Evolutionary conservation across 2,113 vertebrate genomes (phyloP).

Genomic region (Mustela lutreola): DNA sequence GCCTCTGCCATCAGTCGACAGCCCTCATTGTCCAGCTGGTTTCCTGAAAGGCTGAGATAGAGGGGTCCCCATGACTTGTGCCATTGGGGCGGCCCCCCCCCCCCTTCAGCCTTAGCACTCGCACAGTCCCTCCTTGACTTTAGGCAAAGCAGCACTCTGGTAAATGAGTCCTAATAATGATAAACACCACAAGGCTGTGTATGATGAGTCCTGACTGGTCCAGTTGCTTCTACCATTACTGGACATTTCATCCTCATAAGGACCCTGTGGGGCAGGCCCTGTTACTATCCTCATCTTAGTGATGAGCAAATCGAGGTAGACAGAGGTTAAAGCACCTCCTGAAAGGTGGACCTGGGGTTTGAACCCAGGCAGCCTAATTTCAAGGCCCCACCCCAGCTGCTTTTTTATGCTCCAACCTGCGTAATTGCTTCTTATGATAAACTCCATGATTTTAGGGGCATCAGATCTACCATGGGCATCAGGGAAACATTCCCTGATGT

Average conservation of each 20-base stretch:
- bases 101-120: accelerated
- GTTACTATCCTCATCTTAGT: background rate
- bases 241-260: background rate
- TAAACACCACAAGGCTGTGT: accelerated
- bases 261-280: accelerated
- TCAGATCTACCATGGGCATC: background rate
- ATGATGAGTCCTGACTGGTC: accelerated
- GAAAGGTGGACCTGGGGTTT: background rate
- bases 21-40: slow-evolving; percentile 87
- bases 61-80: background rate
- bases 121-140: background rate
- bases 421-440: background rate
- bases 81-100: background rate
- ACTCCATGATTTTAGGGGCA: background rate
- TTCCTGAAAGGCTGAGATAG: slow-evolving; percentile 88
- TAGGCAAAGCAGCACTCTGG: no score
- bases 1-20: slow-evolving; percentile 80
- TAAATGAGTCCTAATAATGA: background rate
- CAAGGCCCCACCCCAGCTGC: background rate
- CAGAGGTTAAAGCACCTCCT: background rate
- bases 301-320: background rate
- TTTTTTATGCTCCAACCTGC: background rate
- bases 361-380: slow-evolving; percentile 17
- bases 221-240: accelerated
- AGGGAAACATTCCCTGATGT: background rate